phyloP scores from a whole-genome alignment of 2,888 invertebrate genomes.

The Idaea dimidiata region DNA sequence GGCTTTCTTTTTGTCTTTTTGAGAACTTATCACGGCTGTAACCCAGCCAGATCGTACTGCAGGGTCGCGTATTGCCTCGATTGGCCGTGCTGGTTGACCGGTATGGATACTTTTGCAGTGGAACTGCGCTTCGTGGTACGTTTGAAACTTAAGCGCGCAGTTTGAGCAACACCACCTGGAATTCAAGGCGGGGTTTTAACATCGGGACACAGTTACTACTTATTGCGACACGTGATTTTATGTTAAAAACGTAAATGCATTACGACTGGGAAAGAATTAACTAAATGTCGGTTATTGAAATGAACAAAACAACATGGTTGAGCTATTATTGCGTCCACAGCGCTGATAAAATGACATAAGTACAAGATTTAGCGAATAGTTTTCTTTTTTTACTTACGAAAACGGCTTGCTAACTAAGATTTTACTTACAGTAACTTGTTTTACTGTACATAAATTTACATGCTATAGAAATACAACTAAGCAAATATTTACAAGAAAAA shows the following conservation, averaged over 20 bases:
- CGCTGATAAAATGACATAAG: no score
- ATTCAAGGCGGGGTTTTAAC: slow-evolving; percentile 13
- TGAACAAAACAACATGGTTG: background rate
- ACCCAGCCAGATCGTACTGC: slow-evolving; percentile 54
- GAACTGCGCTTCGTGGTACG: slow-evolving; percentile 67
- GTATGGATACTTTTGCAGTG: slow-evolving; percentile 57
- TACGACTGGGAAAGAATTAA: background rate
- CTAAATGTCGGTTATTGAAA: background rate
- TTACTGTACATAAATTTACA: background rate
- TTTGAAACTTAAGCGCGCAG: slow-evolving; percentile 53
- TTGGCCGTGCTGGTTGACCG: slow-evolving; percentile 40
- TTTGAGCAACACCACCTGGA: slow-evolving; percentile 66
- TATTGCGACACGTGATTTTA: background rate
- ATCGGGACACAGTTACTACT: background rate
- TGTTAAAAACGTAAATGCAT: background rate
- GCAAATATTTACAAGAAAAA: background rate
- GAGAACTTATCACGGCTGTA: slow-evolving; percentile 40
- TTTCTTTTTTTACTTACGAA: no score
- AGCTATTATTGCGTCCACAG: no score
- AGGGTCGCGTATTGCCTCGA: slow-evolving; percentile 52
- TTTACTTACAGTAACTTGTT: background rate
- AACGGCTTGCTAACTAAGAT: background rate
- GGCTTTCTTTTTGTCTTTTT: slow-evolving; percentile 43
- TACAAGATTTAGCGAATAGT: no score
- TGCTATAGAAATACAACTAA: background rate